Evolutionary conservation across 1,140 invertebrate genomes (phyloP).

Genomic region (Lordiphosa collinella): DNA sequence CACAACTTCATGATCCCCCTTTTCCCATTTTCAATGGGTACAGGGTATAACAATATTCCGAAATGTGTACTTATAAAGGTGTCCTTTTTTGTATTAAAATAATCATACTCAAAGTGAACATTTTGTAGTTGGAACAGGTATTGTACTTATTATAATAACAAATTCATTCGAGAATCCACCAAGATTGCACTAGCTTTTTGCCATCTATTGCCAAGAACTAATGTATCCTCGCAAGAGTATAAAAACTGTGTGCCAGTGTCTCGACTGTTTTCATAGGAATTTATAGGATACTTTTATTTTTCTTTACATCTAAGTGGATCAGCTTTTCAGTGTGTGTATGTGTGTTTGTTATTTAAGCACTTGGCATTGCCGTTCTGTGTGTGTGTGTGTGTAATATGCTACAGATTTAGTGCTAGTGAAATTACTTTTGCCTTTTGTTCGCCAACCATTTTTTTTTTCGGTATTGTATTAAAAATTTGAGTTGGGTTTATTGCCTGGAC

Average conservation of each 20-base stretch:
- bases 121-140: too few species aligned
- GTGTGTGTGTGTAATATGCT: conserved; percentile 40
- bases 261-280: conserved; percentile 56
- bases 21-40: too few species aligned
- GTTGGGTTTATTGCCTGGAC: conserved; percentile 29
- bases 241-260: conserved; percentile 8
- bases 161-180: too few species aligned
- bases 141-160: too few species aligned
- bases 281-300: conserved; percentile 35
- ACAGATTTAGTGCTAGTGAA: conserved; percentile 48
- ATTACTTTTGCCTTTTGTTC: conserved; percentile 54
- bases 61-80: too few species aligned
- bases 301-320: conserved; percentile 54
- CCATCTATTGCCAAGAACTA: too few species aligned
- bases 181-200: too few species aligned
- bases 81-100: too few species aligned
- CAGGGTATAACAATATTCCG: too few species aligned
- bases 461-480: conserved; percentile 48
- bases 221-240: too few species aligned
- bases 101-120: too few species aligned
- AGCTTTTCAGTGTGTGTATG: conserved; percentile 27
- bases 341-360: conserved; percentile 10
- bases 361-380: conserved; percentile 17
- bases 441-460: conserved; percentile 5
- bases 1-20: too few species aligned